Evolutionary conservation across 2,113 vertebrate species (phyloP).

Genomic region (Mobula hypostoma): DNA sequence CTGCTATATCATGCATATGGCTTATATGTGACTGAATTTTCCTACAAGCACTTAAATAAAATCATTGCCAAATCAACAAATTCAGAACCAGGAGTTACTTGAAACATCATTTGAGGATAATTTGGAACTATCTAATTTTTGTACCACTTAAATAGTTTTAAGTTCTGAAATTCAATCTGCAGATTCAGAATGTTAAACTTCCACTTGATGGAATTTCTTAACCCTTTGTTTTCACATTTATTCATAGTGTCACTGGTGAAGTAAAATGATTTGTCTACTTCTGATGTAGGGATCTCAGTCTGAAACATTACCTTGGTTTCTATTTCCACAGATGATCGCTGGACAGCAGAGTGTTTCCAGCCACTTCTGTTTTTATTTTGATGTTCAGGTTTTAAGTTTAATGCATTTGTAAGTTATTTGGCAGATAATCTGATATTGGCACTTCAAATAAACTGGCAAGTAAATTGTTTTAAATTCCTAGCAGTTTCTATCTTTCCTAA

Average conservation of each 20-base stretch:
- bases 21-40: no score
- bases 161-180: background rate
- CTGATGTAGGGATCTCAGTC: no score
- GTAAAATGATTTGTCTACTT: no score
- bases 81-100: background rate
- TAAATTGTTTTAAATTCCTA: background rate
- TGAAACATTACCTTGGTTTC: no score
- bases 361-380: background rate
- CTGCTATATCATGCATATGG: no score
- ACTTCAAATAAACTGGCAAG: background rate
- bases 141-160: background rate
- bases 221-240: background rate
- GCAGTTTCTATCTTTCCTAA: background rate
- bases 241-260: no score
- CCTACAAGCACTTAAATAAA: no score
- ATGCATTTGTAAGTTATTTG: background rate
- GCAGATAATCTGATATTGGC: background rate
- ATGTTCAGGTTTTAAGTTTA: no score
- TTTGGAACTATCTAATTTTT: background rate
- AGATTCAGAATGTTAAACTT: background rate
- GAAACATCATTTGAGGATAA: background rate
- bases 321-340: no score
- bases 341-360: no score
- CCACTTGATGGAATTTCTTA: background rate
- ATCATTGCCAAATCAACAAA: background rate